phyloP scores from a whole-genome alignment of 2,797 vertebrate genomes.

The Distichodus sexfasciatus region DNA sequence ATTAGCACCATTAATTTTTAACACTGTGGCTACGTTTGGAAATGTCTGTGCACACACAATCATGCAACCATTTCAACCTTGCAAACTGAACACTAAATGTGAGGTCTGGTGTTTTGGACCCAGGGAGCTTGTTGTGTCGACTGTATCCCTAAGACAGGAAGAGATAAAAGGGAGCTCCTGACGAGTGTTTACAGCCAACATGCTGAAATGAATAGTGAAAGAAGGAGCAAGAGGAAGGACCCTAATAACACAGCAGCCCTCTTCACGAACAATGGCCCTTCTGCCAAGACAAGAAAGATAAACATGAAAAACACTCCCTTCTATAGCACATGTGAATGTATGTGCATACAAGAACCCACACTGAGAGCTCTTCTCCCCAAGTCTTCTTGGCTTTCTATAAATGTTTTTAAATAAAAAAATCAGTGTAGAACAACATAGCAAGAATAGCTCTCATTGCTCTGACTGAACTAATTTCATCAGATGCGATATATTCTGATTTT shows the following conservation, averaged over 20 bases:
- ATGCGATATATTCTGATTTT: too few species aligned
- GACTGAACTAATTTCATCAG: too few species aligned
- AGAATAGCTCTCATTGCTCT: too few species aligned
- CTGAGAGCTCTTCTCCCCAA: background rate
- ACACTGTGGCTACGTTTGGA: too few species aligned
- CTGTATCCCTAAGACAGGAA: slow-evolving; percentile 68
- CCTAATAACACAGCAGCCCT: slow-evolving; percentile 54
- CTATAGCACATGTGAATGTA: background rate
- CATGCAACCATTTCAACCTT: too few species aligned
- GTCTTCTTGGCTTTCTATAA: too few species aligned
- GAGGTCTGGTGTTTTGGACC: slow-evolving; percentile 47
- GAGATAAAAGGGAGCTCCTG: slow-evolving; percentile 68
- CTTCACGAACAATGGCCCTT: slow-evolving; percentile 55
- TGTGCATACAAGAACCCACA: background rate
- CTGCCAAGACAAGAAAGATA: slow-evolving; percentile 41
- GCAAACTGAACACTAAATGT: background rate
- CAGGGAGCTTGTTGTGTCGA: slow-evolving; percentile 55
- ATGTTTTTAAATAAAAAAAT: too few species aligned
- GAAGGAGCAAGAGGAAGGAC: slow-evolving; percentile 61
- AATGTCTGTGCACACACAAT: background rate
- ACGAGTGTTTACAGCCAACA: slow-evolving; percentile 72
- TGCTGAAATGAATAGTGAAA: slow-evolving; percentile 62
- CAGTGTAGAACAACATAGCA: too few species aligned
- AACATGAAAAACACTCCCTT: slow-evolving; percentile 16
- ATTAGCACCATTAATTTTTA: too few species aligned